Evolutionary conservation across 2,888 invertebrate genomes (phyloP).

Genomic region (Malacosoma neustria): DNA sequence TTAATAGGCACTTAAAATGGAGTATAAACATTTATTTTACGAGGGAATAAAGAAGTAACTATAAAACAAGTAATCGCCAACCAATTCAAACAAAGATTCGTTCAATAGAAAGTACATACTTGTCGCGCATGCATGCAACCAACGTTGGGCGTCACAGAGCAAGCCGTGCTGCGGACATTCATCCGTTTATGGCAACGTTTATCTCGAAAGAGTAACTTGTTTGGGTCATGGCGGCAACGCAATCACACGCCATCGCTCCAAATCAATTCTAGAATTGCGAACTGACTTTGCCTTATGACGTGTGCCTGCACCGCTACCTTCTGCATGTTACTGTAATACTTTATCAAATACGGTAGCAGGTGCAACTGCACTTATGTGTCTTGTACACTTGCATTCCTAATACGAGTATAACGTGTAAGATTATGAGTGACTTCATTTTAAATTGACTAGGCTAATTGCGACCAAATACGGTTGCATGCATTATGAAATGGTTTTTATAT

Average conservation of each 20-base stretch:
- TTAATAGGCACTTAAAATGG: no score
- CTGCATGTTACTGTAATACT: constrained; percentile 6
- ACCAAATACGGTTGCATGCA: constrained; percentile 16
- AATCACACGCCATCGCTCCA: constrained; percentile 58
- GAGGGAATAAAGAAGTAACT: not conserved
- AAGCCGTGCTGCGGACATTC: constrained; percentile 34
- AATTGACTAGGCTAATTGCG: constrained; percentile 18
- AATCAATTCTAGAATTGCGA: constrained; percentile 49
- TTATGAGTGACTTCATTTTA: constrained; percentile 20
- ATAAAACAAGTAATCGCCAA: not conserved
- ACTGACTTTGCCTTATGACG: constrained; percentile 18
- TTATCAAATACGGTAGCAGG: constrained; percentile 1
- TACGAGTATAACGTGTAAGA: constrained; percentile 18
- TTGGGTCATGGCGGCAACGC: constrained; percentile 58
- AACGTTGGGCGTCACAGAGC: constrained; percentile 24
- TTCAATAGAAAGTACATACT: constrained; percentile 51
- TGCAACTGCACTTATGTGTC: constrained; percentile 4
- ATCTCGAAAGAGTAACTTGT: constrained; percentile 72
- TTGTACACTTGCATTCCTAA: constrained; percentile 14
- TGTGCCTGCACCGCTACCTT: constrained; percentile 8
- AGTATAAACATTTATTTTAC: no score
- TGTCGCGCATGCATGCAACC: constrained; percentile 15
- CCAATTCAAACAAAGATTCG: constrained; percentile 18
- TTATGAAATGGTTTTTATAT: not conserved
- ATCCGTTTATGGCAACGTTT: constrained; percentile 65